Evolutionary conservation across 2,888 invertebrate species (phyloP).

Genomic region (Lacanobia oleracea): DNA sequence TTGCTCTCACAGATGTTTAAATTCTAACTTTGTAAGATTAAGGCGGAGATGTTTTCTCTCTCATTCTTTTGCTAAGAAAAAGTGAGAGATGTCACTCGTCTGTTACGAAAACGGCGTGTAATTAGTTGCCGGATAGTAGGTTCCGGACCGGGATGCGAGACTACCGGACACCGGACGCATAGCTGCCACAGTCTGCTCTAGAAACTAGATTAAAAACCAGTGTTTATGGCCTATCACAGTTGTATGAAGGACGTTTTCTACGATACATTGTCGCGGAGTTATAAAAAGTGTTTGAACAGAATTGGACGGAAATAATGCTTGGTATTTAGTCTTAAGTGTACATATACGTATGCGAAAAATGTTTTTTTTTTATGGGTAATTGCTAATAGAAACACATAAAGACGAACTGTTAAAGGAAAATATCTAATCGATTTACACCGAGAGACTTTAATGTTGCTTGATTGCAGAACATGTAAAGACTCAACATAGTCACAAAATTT

Average conservation of each 20-base stretch:
- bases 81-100: conserved; percentile 36
- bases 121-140: conserved; percentile 40
- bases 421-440: neutral
- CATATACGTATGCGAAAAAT: neutral
- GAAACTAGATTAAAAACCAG: conserved; percentile 65
- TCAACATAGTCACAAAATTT: neutral
- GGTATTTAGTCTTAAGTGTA: conserved; percentile 1
- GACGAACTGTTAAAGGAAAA: neutral
- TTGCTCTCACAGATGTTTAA: conserved; percentile 66
- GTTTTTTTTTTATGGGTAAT: conserved; percentile 9
- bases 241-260: conserved; percentile 56
- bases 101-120: conserved; percentile 26
- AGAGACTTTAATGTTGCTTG: neutral
- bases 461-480: neutral
- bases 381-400: conserved; percentile 4
- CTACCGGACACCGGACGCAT: conserved; percentile 59
- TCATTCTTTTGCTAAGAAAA: conserved; percentile 24
- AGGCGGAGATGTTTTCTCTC: conserved; percentile 36
- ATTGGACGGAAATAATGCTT: conserved; percentile 35
- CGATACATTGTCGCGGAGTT: conserved; percentile 53
- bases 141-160: conserved; percentile 56
- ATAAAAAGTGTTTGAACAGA: conserved; percentile 33
- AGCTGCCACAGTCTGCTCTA: conserved; percentile 53
- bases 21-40: conserved; percentile 52
- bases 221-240: conserved; percentile 33